These are phyloP conservation scores for Oceanites oceanicus DNA, from an alignment of 2,113 vertebrate genomes.

Conservation along the genomic window DNA sequence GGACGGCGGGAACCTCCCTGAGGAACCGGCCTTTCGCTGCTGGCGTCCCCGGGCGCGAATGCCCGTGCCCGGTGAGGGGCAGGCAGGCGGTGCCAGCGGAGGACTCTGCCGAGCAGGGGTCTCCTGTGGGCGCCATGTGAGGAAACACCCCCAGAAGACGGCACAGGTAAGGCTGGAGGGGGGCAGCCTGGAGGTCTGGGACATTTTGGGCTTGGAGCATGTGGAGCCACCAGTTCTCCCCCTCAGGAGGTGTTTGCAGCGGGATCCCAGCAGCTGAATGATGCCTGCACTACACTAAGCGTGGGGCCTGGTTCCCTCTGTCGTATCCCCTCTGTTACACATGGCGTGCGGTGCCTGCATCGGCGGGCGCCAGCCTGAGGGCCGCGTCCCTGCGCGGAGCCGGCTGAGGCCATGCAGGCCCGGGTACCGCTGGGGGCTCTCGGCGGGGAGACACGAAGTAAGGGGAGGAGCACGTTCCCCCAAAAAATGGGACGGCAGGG, in stretches of 20 bases:
- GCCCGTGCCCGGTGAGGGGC: accelerated
- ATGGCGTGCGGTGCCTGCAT: accelerated
- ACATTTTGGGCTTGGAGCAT: accelerated
- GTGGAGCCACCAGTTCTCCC: accelerated
- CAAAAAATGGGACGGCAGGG: not conserved
- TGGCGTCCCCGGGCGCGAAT: accelerated
- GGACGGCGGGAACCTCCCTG: not conserved
- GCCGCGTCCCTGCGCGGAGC: accelerated
- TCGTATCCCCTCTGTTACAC: not conserved
- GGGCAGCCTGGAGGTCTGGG: not conserved
- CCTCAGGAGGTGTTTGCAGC: not conserved
- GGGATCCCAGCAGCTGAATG: not conserved
- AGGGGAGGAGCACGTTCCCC: not conserved
- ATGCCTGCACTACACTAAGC: not conserved
- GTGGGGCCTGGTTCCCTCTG: not conserved
- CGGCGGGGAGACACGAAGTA: not conserved
- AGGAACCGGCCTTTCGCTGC: accelerated
- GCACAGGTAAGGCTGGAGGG: not conserved
- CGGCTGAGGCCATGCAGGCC: not conserved
- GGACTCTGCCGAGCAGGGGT: not conserved
- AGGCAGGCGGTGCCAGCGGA: accelerated
- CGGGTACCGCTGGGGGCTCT: not conserved
- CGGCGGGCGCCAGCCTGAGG: accelerated
- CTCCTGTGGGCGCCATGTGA: not conserved
- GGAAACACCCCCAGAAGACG: not conserved